A percentile compares a stretch with the other conserved stretches of the same genome.
phyloP scores from a whole-genome alignment of 2,113 vertebrate genomes.

The Stigmatopora argus region DNA sequence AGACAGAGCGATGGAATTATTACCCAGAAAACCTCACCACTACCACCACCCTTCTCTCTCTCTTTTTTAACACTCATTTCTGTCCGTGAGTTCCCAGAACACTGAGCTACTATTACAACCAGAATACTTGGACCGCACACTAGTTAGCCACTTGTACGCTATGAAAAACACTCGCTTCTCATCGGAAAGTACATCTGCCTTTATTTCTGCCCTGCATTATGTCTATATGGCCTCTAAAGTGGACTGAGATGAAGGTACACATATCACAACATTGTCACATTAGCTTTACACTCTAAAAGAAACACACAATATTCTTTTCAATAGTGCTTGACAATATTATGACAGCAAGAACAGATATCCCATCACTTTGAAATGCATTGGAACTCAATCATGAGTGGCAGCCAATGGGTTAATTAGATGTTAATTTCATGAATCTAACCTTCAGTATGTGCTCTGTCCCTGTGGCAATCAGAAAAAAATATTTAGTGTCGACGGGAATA shows the following conservation, averaged over 20 bases:
- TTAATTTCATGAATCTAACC: too few relatives aligned
- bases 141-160: conserved; percentile 49
- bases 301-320: not conserved
- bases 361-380: too few relatives aligned
- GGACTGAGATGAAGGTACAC: conserved; percentile 23
- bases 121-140: conserved; percentile 67
- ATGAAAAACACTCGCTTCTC: conserved; percentile 40
- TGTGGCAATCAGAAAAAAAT: conserved; percentile 26
- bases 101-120: conserved; percentile 63
- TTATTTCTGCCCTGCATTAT: conserved; percentile 56
- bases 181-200: conserved; percentile 48
- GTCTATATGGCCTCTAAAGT: conserved; percentile 34
- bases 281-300: conserved; percentile 14
- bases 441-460: conserved; percentile 8
- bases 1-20: conserved; percentile 62
- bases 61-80: conserved; percentile 47
- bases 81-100: conserved; percentile 65
- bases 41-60: conserved; percentile 8
- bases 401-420: too few relatives aligned
- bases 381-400: too few relatives aligned
- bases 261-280: conserved; percentile 34
- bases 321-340: too few relatives aligned
- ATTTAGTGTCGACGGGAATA: conserved; percentile 23
- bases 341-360: too few relatives aligned
- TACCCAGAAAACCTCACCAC: conserved; percentile 62